Conservation (phyloP, 2,888 invertebrate species). For the Anorthoa munda region DNA sequence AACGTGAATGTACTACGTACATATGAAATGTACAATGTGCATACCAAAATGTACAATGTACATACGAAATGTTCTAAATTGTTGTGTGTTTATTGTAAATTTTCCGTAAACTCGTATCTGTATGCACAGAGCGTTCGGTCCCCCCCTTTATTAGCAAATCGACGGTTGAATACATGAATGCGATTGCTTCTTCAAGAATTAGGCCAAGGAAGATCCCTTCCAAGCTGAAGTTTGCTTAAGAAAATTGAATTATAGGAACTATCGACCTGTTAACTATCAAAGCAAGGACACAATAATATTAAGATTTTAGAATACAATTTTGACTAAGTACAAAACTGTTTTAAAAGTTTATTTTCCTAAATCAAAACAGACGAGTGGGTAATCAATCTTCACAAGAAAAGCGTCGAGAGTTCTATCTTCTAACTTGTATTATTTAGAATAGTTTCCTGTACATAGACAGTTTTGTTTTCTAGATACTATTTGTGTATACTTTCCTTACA, state of each 20-base stretch:
- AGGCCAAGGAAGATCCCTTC: background rate
- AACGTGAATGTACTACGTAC: conserved; percentile 61
- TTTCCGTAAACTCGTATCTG: conserved; percentile 35
- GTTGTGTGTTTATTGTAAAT: conserved; percentile 52
- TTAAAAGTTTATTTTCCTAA: background rate
- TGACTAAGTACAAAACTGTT: background rate
- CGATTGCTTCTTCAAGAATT: conserved; percentile 20
- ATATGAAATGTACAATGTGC: conserved; percentile 59
- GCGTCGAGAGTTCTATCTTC: too few species aligned
- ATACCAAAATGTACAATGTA: conserved; percentile 56
- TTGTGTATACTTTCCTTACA: too few species aligned
- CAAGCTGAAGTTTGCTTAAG: background rate
- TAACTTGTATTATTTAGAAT: too few species aligned
- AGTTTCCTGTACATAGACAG: too few species aligned
- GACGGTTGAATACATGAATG: conserved; percentile 36
- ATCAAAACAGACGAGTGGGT: background rate
- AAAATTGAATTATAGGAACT: conserved; percentile 5
- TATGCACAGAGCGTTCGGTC: conserved; percentile 36
- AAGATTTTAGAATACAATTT: background rate
- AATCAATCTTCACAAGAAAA: too few species aligned
- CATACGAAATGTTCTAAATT: conserved; percentile 62
- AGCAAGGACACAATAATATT: background rate
- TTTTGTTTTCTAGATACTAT: too few species aligned
- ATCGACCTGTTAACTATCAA: background rate
- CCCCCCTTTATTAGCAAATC: conserved; percentile 36